phyloP scores from a whole-genome alignment of 1,140 invertebrate genomes.

The Cardiocondyla obscurior region DNA sequence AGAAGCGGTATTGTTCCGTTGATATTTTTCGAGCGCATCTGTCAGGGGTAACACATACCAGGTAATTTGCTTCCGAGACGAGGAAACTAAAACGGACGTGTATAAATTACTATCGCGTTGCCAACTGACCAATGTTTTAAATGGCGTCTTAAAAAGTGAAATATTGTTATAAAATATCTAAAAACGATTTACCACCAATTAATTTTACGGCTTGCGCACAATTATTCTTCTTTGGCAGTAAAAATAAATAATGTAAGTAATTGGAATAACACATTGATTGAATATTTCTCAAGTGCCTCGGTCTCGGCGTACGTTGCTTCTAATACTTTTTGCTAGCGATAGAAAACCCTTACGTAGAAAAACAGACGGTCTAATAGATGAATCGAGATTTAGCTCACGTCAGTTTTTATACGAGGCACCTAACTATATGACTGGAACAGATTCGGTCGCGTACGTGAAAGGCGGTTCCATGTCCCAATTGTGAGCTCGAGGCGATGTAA shows the following conservation, averaged over 20 bases:
- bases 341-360: not conserved
- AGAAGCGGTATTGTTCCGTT: constrained; percentile 43
- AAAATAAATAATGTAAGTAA: not conserved
- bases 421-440: constrained; percentile 41
- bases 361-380: constrained; percentile 30
- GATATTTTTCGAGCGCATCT: constrained; percentile 29
- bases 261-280: not conserved
- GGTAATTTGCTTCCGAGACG: constrained; percentile 29
- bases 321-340: not conserved
- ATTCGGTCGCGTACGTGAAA: constrained; percentile 4
- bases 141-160: not conserved
- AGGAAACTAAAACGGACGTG: constrained; percentile 17
- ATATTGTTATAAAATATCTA: not conserved
- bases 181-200: not conserved
- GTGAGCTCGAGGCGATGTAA: not conserved
- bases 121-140: not conserved
- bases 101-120: constrained; percentile 21
- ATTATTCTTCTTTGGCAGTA: not conserved
- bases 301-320: not conserved
- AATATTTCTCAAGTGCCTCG: not conserved
- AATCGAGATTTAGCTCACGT: constrained; percentile 26
- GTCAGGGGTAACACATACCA: constrained; percentile 27
- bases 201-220: not conserved
- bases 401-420: constrained; percentile 10
- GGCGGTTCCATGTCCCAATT: constrained; percentile 22